phyloP scores from a whole-genome alignment of 2,797 vertebrate species.

The Pseudomugil tenellus region DNA sequence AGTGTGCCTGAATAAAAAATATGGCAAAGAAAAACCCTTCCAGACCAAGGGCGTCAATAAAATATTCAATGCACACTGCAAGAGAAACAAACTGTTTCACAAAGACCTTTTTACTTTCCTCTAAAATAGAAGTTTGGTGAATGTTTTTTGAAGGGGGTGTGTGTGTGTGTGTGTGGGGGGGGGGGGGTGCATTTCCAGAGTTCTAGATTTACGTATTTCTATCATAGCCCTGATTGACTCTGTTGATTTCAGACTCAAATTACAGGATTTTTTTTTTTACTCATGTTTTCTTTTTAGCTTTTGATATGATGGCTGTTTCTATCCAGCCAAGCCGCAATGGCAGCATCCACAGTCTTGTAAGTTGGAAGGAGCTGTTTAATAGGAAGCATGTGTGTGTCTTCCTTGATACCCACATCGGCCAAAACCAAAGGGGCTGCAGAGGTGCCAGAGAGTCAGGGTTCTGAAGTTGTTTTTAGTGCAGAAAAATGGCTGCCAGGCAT shows the following conservation, averaged over 20 bases:
- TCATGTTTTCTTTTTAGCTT: constrained; percentile 18
- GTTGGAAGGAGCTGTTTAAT: constrained; percentile 57
- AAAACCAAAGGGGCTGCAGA: constrained; percentile 64
- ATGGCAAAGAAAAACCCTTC: constrained; percentile 5
- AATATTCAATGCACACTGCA: constrained; percentile 39
- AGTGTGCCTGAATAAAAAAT: constrained; percentile 35
- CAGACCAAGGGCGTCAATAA: constrained; percentile 51
- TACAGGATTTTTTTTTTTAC: constrained; percentile 36
- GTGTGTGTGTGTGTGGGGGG: neutral
- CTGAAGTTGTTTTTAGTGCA: constrained; percentile 65
- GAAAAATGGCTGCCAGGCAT: constrained; percentile 62
- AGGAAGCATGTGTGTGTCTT: constrained; percentile 71
- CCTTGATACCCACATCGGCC: constrained; percentile 38
- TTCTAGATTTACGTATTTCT: constrained; percentile 8
- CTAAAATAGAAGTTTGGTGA: constrained; percentile 33
- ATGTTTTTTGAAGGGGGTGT: too few species aligned
- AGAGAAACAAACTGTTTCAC: constrained; percentile 38
- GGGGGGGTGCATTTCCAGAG: neutral
- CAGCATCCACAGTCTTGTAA: constrained; percentile 51
- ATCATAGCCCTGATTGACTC: constrained; percentile 38
- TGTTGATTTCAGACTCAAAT: constrained; percentile 55
- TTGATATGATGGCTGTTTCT: constrained; percentile 38
- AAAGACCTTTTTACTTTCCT: constrained; percentile 20
- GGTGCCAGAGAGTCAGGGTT: constrained; percentile 65
- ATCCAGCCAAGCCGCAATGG: constrained; percentile 50